Conservation (phyloP, 2,888 invertebrate species). For the Lepidocyrtinus sp. region DNA sequence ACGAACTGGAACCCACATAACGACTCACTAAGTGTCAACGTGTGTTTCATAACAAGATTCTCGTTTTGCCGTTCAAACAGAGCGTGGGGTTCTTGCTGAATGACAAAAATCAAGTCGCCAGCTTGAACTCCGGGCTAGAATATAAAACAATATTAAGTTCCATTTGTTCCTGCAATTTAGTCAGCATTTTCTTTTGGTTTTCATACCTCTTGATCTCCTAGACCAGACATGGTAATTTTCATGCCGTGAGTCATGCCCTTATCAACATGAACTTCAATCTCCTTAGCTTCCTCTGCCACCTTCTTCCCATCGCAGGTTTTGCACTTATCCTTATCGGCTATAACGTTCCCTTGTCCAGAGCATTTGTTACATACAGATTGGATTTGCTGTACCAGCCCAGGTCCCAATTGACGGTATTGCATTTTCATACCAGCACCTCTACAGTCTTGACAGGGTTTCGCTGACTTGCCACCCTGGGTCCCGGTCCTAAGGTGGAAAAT, state of each 20-base stretch:
- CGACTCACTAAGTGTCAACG: slow-evolving; percentile 88
- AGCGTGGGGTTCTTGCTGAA: slow-evolving; percentile 86
- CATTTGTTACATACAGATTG: slow-evolving; percentile 73
- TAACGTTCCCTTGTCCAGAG: slow-evolving; percentile 75
- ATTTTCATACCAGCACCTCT: slow-evolving; percentile 85
- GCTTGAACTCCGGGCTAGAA: slow-evolving; percentile 84
- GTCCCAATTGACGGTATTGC: slow-evolving; percentile 80
- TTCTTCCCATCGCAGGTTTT: slow-evolving; percentile 87
- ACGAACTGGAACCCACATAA: slow-evolving; percentile 90
- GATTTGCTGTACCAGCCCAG: slow-evolving; percentile 78
- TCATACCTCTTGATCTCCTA: slow-evolving; percentile 86
- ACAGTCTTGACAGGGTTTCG: slow-evolving; percentile 81
- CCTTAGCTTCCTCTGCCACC: slow-evolving; percentile 85
- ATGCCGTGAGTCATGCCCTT: slow-evolving; percentile 91
- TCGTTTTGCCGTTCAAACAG: slow-evolving; percentile 84
- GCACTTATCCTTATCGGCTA: slow-evolving; percentile 88
- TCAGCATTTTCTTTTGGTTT: not conserved
- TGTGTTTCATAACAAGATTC: slow-evolving; percentile 82
- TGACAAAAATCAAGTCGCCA: slow-evolving; percentile 90
- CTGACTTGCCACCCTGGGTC: slow-evolving; percentile 74
- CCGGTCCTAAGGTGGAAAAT: slow-evolving; percentile 63
- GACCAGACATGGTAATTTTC: slow-evolving; percentile 87
- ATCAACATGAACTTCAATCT: slow-evolving; percentile 89
- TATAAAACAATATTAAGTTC: slow-evolving; percentile 42
- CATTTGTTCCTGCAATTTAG: too few relatives aligned